Evolutionary conservation across 2,797 vertebrate genomes (phyloP).

Genomic region (Sebastes matsubarae): DNA sequence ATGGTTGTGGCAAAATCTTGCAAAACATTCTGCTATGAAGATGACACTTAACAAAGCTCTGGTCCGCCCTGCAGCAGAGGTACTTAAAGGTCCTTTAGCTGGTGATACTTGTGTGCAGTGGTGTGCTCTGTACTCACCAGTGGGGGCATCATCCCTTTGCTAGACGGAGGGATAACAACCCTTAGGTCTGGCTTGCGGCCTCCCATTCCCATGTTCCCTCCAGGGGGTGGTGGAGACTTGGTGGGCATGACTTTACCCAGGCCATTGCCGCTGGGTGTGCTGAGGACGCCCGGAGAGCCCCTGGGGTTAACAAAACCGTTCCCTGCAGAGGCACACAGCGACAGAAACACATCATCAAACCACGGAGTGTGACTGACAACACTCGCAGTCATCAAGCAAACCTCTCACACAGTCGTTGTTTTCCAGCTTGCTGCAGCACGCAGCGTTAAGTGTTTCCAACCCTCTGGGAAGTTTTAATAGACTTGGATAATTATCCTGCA

Average conservation of each 20-base stretch:
- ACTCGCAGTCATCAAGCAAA: conserved; percentile 74
- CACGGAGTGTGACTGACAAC: conserved; percentile 75
- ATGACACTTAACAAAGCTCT: conserved; percentile 25
- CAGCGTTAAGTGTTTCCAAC: conserved; percentile 83
- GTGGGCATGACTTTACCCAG: conserved; percentile 97
- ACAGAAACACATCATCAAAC: conserved; percentile 78
- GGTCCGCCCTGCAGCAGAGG: conserved; percentile 50
- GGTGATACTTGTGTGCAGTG: conserved; percentile 46
- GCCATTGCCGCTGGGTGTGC: conserved; percentile 90
- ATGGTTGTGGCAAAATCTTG: conserved; percentile 31
- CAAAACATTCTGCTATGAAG: conserved; percentile 13
- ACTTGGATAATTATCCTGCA: conserved; percentile 83
- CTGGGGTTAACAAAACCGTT: conserved; percentile 97
- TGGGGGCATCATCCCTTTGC: conserved; percentile 99
- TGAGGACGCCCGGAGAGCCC: conserved; percentile 92
- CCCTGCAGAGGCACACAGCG: conserved; percentile 84
- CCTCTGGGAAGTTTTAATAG: conserved; percentile 88
- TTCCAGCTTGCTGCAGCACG: conserved; percentile 71
- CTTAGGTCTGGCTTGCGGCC: conserved; percentile 96
- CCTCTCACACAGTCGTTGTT: conserved; percentile 66
- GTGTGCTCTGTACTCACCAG: conserved; percentile 87
- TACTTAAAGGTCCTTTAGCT: conserved; percentile 38
- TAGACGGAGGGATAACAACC: conserved; percentile 96
- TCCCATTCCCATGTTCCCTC: conserved; percentile 92
- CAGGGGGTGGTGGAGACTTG: conserved; percentile 96